A percentile compares a stretch with the other conserved stretches of the same genome.
Evolutionary conservation across 2,888 invertebrate species (phyloP).

Genomic region (Xanthostigma xanthostigma): DNA sequence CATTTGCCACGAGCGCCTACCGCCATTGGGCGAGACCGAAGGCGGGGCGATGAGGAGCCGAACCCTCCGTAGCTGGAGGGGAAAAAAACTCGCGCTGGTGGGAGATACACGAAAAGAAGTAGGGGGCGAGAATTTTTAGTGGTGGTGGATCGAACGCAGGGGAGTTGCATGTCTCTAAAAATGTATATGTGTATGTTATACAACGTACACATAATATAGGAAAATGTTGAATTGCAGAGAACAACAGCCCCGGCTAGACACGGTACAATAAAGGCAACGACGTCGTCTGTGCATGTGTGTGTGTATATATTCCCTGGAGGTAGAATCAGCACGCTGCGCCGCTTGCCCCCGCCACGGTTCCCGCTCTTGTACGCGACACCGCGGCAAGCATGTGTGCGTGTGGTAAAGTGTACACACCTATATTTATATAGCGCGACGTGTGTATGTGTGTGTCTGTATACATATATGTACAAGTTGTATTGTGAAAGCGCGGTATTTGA

Average conservation of each 20-base stretch:
- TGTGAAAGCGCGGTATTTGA: too few relatives aligned
- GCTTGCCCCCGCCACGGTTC: constrained; percentile 11
- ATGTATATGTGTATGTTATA: constrained; percentile 17
- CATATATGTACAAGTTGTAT: too few relatives aligned
- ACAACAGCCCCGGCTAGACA: too few relatives aligned
- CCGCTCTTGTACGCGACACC: constrained; percentile 18
- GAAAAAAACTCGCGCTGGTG: constrained; percentile 29
- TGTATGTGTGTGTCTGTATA: too few relatives aligned
- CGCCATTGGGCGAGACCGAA: constrained; percentile 29
- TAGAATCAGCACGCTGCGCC: constrained; percentile 1
- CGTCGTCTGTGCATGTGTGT: too few relatives aligned
- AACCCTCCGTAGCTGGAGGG: constrained; percentile 29
- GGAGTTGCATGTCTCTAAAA: constrained; percentile 29
- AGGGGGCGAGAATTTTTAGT: constrained; percentile 31
- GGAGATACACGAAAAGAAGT: constrained; percentile 29
- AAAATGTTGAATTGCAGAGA: too few relatives aligned
- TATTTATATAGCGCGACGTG: too few relatives aligned
- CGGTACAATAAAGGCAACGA: too few relatives aligned
- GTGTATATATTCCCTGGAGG: too few relatives aligned
- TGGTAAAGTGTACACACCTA: too few relatives aligned
- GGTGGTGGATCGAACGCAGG: constrained; percentile 30
- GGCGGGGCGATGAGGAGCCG: constrained; percentile 32
- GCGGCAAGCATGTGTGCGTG: too few relatives aligned
- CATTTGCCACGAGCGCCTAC: constrained; percentile 13
- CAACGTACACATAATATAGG: too few relatives aligned